These are phyloP conservation scores for Lepus europaeus DNA, from an alignment of 2,113 vertebrate species.

Conservation along the genomic window DNA sequence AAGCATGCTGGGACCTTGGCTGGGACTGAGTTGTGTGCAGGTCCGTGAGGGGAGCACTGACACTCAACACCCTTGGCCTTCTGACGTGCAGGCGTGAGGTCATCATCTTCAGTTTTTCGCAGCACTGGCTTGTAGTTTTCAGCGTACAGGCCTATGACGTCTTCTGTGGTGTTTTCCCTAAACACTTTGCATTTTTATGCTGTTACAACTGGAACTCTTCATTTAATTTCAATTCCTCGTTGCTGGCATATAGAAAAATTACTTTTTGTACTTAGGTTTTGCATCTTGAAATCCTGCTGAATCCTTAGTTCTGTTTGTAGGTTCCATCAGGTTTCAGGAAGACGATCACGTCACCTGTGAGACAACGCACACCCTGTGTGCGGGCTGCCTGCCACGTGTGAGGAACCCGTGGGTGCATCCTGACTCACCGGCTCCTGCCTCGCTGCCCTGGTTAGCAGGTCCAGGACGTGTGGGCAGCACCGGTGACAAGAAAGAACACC, in stretches of 20 bases:
- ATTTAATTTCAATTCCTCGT: background rate
- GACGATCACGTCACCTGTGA: background rate
- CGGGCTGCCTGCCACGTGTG: no score
- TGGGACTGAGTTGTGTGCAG: background rate
- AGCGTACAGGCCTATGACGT: background rate
- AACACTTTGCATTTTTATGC: background rate
- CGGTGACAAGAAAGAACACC: background rate
- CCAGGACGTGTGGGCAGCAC: background rate
- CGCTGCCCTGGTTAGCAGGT: background rate
- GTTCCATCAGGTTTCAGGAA: background rate
- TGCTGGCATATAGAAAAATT: background rate
- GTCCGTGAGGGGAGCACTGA: background rate
- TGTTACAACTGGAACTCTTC: background rate
- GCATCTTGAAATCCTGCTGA: background rate
- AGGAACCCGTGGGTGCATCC: no score
- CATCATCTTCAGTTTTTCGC: background rate
- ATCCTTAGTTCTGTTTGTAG: background rate
- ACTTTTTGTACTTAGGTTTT: background rate
- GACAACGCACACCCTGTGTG: no score
- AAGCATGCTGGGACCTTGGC: background rate
- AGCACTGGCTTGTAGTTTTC: background rate
- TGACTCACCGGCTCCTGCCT: background rate
- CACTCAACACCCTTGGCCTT: background rate
- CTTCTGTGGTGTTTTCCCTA: background rate
- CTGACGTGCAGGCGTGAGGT: background rate